Base-by-base conservation (phyloP, 2,113 vertebrate genomes). In the Proterorhinus semilunaris region DNA sequence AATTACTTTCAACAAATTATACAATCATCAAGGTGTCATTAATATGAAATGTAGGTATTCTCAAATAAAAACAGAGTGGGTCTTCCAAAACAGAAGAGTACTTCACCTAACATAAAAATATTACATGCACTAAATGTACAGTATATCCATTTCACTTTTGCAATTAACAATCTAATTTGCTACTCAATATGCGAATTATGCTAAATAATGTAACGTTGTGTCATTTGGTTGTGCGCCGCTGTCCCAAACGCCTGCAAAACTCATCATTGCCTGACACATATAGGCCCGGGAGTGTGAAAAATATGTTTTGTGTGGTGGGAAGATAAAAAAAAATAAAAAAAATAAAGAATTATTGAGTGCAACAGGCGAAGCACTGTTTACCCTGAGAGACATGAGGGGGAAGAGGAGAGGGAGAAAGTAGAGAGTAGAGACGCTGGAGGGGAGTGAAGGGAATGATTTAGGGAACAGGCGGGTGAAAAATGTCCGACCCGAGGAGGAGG, bases 261-360 rank as follows among this genome's bases (percentile, higher is more conserved):
- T 88, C 89, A 90, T 91, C 88, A 91, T 90, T 88, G 90, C 87
- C 83, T 82, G 83, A 89, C 87, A 88, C 85, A 86, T 86, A 79
- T 83, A 86, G 83, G 83, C 83, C 78, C 63, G 61, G 74, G 81
- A 86, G 80, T 55, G 11, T 61, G 62, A 72, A 68, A 50, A 65
- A 61, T 46, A n/a, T 62, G n/a, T 53, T 17, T 46, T 57, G 69
- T 69, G 71, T 66, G 65, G 68, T 9, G 10, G 12, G 21, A 44
- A 55, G 17, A 65, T 51, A 69, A 81, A 68, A 82, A 74, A 47
- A 78, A 86, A 78, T 54, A 84, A 73, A 82, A 74, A 47, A 78
- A 86, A 78, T 58, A 84, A 73, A 83, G 80, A 85, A 91, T 90
- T 86, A 86, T 86, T 54, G 74, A 86, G 88, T 84, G 87, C 88